Evolutionary conservation across 2,888 invertebrate genomes (phyloP), one percentile per base, ranked within the genome.

Genomic region (Tridacna crocea): DNA sequence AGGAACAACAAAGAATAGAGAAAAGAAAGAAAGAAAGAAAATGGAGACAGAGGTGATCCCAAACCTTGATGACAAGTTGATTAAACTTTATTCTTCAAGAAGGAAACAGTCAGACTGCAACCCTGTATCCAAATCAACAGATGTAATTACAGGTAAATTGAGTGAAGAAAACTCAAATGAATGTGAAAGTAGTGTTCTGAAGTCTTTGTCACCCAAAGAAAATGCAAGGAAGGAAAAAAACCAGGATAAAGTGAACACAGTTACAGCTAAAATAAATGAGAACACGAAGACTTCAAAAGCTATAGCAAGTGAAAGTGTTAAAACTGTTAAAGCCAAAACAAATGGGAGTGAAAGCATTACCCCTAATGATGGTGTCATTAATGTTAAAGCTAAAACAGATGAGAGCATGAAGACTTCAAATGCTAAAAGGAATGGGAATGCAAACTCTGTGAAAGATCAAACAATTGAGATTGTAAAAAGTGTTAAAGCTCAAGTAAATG

Each of bases 41-140:
- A 60, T 12, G 48, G 60, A 15, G 12, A 13, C 68, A 46, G 68
- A 68, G 22, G 68, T 68, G 12, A 51, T 68, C 17, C 55, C 0
- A 75, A 58, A 68, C 26, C 47, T 55, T 19, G 68, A 68, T 58
- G 22, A 17, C n/a, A 65, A 76, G 26, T 15, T 76, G 48, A 60
- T 46, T 6, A 24, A 70, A 63, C 63, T 70, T 48, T 70, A 70
- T 24, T n/a, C 70, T n/a, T 19, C n/a, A 51, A 51, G 51, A 22
- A 48, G 70, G 24, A 12, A 51, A 24, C 19, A n/a, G n/a, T 24
- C 46, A 46, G 27, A 66, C 12, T 36, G 22, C 63, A 61, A 6
- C 2, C 46, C 36, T 36, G 22, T 46, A 60, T 6, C 61, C 46
- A 47, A 24, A 15, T 60, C 60, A 61, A 63, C 19, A 55, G 19